Conservation (phyloP, 2,797 vertebrate genomes). For the Allochrocebus solatus region DNA sequence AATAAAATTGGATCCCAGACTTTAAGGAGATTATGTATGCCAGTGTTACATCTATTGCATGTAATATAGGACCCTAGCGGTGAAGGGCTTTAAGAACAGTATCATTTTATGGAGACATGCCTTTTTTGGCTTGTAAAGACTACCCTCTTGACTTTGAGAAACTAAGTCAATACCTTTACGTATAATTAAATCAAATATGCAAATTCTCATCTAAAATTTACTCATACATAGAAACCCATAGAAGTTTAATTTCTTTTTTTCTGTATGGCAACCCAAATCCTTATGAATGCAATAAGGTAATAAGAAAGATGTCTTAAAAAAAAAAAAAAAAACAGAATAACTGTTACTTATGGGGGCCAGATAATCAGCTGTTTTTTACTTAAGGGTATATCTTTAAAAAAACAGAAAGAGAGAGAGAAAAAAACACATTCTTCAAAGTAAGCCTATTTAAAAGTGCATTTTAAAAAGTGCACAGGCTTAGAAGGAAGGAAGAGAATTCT, state of each 20-base stretch:
- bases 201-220: constrained; percentile 53
- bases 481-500: not conserved
- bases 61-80: not conserved
- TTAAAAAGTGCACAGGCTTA: not conserved
- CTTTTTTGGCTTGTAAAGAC: not conserved
- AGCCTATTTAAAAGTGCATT: not conserved
- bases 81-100: not conserved
- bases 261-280: not conserved
- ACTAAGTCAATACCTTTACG: not conserved
- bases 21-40: not conserved
- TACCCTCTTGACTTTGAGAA: not conserved
- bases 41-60: not conserved
- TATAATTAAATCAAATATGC: constrained; percentile 38
- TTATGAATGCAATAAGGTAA: not conserved
- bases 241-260: constrained; percentile 25
- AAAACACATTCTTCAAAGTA: not conserved
- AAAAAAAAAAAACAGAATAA: not conserved
- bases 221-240: not conserved
- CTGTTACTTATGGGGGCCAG: not conserved
- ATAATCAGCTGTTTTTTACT: not conserved
- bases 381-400: not conserved
- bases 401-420: not conserved
- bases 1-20: constrained; percentile 12
- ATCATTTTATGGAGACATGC: not conserved
- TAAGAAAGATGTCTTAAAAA: not conserved